Percentiles rank a stretch among this genome's conserved stretches.
Evolutionary conservation across 2,797 vertebrate species (phyloP).

Genomic region (Dryobates pubescens): DNA sequence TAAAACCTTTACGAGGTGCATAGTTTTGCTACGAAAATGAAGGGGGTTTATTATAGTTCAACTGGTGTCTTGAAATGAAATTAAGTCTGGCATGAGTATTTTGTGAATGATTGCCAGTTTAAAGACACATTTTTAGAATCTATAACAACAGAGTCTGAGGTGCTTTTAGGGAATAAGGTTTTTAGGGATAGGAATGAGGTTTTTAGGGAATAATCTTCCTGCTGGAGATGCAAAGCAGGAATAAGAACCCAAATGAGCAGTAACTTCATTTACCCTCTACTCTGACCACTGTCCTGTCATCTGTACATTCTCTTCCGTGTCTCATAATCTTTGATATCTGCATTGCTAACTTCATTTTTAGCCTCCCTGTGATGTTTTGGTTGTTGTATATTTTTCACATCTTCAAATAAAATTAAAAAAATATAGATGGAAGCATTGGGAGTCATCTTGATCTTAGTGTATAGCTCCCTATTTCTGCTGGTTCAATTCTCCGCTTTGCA

Average conservation of each 20-base stretch:
- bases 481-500: background rate
- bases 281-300: background rate
- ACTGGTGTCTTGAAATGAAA: constrained; percentile 62
- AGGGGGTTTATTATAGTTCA: constrained; percentile 55
- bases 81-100: constrained; percentile 48
- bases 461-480: background rate
- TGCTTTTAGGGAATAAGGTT: background rate
- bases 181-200: background rate
- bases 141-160: background rate
- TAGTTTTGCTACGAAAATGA: constrained; percentile 74
- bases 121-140: constrained; percentile 12
- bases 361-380: too few relatives aligned
- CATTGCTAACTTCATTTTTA: background rate
- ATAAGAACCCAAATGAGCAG: background rate
- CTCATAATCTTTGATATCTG: background rate
- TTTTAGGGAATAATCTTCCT: constrained; percentile 22
- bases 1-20: constrained; percentile 69
- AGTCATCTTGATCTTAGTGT: background rate
- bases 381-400: too few relatives aligned
- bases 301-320: background rate
- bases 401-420: background rate
- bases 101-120: constrained; percentile 36
- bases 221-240: background rate
- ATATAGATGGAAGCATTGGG: background rate
- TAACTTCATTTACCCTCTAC: background rate